These are phyloP conservation scores for Drosophila chauvacae DNA, from an alignment of 1,140 invertebrate species.

Conservation along the genomic window DNA sequence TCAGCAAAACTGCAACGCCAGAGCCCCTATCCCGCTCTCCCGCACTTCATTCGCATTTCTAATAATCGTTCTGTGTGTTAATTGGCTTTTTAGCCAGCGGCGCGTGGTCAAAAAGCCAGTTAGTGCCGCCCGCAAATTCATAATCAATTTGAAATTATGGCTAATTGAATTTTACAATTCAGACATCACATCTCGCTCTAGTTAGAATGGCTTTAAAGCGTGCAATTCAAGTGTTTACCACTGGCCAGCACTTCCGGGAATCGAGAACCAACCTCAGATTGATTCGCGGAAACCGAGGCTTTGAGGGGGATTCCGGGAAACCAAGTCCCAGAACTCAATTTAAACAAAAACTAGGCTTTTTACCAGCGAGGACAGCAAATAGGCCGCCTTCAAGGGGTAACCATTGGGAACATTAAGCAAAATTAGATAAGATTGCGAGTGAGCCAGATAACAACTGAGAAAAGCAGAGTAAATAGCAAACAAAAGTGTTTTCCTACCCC, in stretches of 20 bases:
- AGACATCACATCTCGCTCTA: not conserved
- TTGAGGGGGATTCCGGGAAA: constrained; percentile 23
- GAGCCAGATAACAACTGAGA: constrained; percentile 20
- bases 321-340: not conserved
- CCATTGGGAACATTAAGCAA: constrained; percentile 4
- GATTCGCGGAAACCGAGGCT: constrained; percentile 33
- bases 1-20: constrained; percentile 26
- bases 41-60: constrained; percentile 18
- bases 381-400: not conserved
- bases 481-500: constrained; percentile 21
- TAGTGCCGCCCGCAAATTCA: constrained; percentile 26
- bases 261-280: constrained; percentile 11
- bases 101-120: constrained; percentile 42
- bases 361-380: not conserved
- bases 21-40: not conserved
- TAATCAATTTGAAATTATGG: constrained; percentile 59
- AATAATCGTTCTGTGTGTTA: constrained; percentile 59
- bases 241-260: constrained; percentile 14
- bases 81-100: constrained; percentile 62
- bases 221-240: constrained; percentile 16
- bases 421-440: constrained; percentile 23
- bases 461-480: constrained; percentile 3
- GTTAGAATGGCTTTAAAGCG: constrained; percentile 22
- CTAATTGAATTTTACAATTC: constrained; percentile 50
- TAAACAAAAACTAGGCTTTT: not conserved